These are phyloP conservation scores for Rana temporaria DNA, from an alignment of 2,113 vertebrate species.

Conservation along the genomic window DNA sequence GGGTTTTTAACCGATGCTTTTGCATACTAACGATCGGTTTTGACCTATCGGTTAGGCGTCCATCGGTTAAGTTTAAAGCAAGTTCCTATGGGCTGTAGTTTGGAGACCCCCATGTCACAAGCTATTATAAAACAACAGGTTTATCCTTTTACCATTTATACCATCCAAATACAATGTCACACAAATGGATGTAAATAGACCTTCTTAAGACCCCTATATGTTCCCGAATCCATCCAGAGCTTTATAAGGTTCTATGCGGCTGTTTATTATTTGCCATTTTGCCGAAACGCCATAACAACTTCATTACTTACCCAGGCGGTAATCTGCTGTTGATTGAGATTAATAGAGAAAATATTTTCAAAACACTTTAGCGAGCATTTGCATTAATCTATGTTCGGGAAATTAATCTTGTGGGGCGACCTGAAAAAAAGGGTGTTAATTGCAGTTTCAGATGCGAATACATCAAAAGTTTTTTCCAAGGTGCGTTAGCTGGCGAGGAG, in stretches of 20 bases:
- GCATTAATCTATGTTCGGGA: conserved; percentile 68
- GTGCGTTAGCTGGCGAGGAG: not conserved
- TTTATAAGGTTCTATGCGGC: not conserved
- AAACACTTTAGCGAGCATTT: conserved; percentile 62
- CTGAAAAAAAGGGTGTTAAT: conserved; percentile 64
- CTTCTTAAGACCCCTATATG: too few species aligned
- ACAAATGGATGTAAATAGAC: too few species aligned
- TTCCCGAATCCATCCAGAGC: conserved; percentile 4
- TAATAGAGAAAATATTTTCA: conserved; percentile 72
- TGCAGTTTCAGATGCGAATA: conserved; percentile 61
- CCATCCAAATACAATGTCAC: too few species aligned
- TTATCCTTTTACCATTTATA: too few species aligned
- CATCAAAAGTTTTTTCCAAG: conserved; percentile 61
- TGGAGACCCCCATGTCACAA: too few species aligned
- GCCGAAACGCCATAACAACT: conserved; percentile 52
- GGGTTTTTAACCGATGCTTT: too few species aligned
- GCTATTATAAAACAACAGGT: too few species aligned
- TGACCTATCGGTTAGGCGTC: too few species aligned
- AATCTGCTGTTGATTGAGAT: conserved; percentile 67
- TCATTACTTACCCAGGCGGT: conserved; percentile 62
- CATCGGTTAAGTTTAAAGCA: too few species aligned
- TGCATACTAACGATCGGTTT: too few species aligned
- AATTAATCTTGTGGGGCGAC: conserved; percentile 67
- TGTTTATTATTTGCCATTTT: conserved; percentile 23
- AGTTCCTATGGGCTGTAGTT: too few species aligned